Conservation (phyloP, 2,113 vertebrate genomes). For the Protobothrops mucrosquamatus region DNA sequence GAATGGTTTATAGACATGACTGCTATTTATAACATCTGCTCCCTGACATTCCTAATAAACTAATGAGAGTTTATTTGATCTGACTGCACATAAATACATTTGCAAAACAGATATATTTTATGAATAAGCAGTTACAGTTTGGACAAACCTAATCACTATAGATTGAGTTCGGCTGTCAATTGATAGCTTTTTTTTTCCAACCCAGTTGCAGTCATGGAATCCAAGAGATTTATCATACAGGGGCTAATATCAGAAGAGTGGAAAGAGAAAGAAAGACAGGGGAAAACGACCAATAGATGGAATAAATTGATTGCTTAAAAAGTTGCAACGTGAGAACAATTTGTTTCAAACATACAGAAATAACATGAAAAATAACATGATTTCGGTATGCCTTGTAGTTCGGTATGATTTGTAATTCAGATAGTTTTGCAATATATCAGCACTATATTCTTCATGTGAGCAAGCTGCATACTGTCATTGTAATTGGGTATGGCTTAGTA, state of each 20-base stretch:
- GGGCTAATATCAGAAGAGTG: neutral
- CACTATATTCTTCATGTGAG: neutral
- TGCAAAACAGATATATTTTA: constrained; percentile 10
- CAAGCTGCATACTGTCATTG: neutral
- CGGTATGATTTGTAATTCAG: neutral
- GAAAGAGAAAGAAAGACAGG: neutral
- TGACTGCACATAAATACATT: neutral
- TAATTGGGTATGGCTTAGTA: neutral
- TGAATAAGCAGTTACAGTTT: neutral
- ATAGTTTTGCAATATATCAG: neutral
- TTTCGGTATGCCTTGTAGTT: neutral
- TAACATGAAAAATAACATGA: neutral
- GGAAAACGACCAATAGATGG: neutral
- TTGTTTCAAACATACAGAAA: neutral
- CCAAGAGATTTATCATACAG: neutral
- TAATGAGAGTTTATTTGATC: neutral
- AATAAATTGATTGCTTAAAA: neutral
- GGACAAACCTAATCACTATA: neutral
- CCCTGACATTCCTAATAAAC: neutral
- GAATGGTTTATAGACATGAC: neutral
- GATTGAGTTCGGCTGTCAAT: neutral
- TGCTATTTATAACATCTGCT: constrained; percentile 4
- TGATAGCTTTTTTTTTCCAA: neutral
- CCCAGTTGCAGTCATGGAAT: neutral
- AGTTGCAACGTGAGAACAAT: neutral